A percentile compares a stretch with the other conserved stretches of the same genome.
Conservation (phyloP, 2,797 vertebrate genomes). For the Trichosurus vulpecula region DNA sequence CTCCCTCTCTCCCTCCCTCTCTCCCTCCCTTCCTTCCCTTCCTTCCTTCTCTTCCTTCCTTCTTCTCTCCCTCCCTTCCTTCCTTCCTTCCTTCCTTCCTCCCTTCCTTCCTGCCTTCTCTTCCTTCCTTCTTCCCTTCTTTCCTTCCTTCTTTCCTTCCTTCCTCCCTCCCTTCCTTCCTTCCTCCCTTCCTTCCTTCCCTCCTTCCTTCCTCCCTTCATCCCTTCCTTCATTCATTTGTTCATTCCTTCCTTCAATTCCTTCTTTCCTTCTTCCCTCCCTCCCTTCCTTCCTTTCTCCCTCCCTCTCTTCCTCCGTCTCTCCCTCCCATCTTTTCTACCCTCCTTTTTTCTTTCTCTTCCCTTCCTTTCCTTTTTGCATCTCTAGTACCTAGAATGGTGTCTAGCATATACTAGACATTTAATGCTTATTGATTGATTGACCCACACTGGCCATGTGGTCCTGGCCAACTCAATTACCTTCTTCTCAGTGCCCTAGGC, state of each 20-base stretch:
- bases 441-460: background rate
- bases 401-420: background rate
- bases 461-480: background rate
- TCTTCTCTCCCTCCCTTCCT: fast-evolving
- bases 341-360: too few relatives aligned
- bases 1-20: too few relatives aligned
- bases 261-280: background rate
- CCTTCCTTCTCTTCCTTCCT: fast-evolving
- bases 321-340: too few relatives aligned
- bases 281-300: background rate
- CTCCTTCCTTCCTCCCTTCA: too few relatives aligned
- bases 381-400: background rate
- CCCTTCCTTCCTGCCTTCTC: too few relatives aligned
- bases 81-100: too few relatives aligned
- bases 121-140: too few relatives aligned
- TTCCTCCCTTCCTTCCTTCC: background rate
- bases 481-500: background rate
- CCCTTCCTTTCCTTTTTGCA: background rate
- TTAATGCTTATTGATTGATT: background rate
- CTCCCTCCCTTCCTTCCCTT: too few relatives aligned
- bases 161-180: background rate
- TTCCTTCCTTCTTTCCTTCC: background rate
- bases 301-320: background rate
- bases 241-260: too few relatives aligned
- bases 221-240: too few relatives aligned